Evolutionary conservation across 1,140 invertebrate genomes (phyloP).

Genomic region (Lutraria rhynchaena): DNA sequence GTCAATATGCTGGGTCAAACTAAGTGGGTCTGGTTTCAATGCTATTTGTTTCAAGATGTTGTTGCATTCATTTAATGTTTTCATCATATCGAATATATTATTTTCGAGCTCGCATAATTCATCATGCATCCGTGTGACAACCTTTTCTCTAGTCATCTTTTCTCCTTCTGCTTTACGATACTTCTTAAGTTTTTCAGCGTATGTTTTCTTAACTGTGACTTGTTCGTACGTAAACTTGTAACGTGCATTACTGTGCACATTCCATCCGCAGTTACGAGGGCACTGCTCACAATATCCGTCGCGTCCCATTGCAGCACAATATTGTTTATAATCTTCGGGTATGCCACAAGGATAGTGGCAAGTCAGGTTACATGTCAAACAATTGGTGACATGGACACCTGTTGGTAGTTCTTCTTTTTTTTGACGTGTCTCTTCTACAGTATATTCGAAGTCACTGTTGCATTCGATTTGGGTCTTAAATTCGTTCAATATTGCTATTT

Average conservation of each 20-base stretch:
- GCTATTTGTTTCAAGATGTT: constrained; percentile 43
- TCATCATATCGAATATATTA: constrained; percentile 3
- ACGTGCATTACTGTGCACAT: neutral
- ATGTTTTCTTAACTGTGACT: neutral
- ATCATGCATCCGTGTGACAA: constrained; percentile 5
- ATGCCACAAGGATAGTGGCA: neutral
- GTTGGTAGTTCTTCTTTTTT: neutral
- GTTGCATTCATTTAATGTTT: neutral
- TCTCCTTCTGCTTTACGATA: constrained; percentile 1
- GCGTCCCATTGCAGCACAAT: neutral
- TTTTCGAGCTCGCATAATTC: constrained; percentile 2
- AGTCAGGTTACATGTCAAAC: neutral
- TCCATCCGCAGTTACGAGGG: neutral
- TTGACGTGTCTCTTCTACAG: neutral
- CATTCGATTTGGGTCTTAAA: neutral
- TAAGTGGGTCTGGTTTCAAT: constrained; percentile 30
- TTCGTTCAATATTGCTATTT: neutral
- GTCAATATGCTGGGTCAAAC: constrained; percentile 28
- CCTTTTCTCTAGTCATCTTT: neutral
- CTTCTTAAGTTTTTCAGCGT: neutral
- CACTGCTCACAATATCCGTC: neutral
- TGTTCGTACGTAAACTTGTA: neutral
- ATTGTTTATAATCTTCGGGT: constrained; percentile 8
- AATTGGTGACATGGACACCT: neutral
- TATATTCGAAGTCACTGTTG: neutral